These are phyloP conservation scores for Mythimna vitellina DNA, from an alignment of 2,888 invertebrate genomes.

Conservation along the genomic window DNA sequence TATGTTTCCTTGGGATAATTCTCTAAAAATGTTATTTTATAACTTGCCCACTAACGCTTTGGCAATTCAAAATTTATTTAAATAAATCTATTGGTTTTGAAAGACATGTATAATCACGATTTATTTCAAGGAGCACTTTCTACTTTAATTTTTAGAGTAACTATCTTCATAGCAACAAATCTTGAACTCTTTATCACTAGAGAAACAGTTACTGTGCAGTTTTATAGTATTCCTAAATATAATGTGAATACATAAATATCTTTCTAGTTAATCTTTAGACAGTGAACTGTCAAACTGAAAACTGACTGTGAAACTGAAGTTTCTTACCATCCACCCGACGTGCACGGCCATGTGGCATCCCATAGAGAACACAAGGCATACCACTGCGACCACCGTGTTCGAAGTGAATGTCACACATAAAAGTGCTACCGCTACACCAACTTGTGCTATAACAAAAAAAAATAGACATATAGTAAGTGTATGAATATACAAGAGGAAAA, in stretches of 20 bases:
- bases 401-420: slow-evolving; percentile 82
- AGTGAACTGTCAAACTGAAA: too few relatives aligned
- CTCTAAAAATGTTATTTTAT: too few relatives aligned
- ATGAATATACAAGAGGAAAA: background rate
- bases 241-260: background rate
- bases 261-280: background rate
- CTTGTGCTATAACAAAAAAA: slow-evolving; percentile 69
- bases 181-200: too few relatives aligned
- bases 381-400: slow-evolving; percentile 82
- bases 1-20: too few relatives aligned
- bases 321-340: slow-evolving; percentile 88
- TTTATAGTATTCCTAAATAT: too few relatives aligned
- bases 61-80: too few relatives aligned
- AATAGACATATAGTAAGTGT: background rate
- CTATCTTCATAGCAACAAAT: too few relatives aligned
- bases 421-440: slow-evolving; percentile 69
- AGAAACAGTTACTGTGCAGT: too few relatives aligned
- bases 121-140: too few relatives aligned
- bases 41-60: too few relatives aligned
- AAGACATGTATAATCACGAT: background rate
- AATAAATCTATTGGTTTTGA: background rate
- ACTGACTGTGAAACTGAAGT: too few relatives aligned
- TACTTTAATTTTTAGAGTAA: too few relatives aligned
- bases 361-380: slow-evolving; percentile 89
- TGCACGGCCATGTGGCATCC: slow-evolving; percentile 90